phyloP scores from a whole-genome alignment of 2,888 invertebrate genomes.

The Cylloceria caligata region DNA sequence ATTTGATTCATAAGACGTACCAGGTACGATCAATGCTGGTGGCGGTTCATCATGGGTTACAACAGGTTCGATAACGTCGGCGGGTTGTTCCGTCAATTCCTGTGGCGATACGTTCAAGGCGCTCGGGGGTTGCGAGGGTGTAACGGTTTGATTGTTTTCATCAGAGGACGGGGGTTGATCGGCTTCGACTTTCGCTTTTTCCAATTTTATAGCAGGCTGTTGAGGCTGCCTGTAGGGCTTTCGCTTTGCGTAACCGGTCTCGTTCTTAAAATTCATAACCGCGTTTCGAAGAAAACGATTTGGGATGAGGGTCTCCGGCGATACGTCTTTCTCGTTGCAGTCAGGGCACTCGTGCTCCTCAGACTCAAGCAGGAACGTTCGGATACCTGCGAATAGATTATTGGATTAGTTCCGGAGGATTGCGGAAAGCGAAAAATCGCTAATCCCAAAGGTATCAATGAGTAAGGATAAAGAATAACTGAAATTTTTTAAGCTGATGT shows the following conservation, averaged over 20 bases:
- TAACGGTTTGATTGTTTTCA: conserved; percentile 39
- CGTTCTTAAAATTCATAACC: conserved; percentile 95
- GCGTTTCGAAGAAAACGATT: conserved; percentile 96
- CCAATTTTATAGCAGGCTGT: conserved; percentile 56
- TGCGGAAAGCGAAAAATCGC: neutral
- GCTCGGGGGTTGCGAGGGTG: conserved; percentile 5
- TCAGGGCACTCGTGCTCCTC: conserved; percentile 98
- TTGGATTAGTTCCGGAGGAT: neutral
- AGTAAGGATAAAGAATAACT: too few species aligned
- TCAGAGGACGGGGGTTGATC: conserved; percentile 6
- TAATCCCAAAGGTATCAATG: too few species aligned
- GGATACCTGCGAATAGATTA: conserved; percentile 88
- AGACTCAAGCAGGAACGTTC: conserved; percentile 94
- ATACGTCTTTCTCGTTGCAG: conserved; percentile 96
- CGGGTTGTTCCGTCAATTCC: conserved; percentile 28
- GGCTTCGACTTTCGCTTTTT: conserved; percentile 60
- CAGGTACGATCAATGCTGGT: conserved; percentile 40
- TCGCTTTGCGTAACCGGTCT: conserved; percentile 93
- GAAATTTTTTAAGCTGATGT: too few species aligned
- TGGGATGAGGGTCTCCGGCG: conserved; percentile 96
- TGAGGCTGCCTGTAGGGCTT: conserved; percentile 77
- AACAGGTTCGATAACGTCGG: conserved; percentile 23
- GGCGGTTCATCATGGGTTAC: conserved; percentile 45
- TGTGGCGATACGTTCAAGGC: conserved; percentile 2
- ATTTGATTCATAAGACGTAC: conserved; percentile 47